Percentiles rank a stretch among this genome's conserved stretches.
Conservation (phyloP, 2,888 invertebrate species). For the Ophion obscuratus region DNA sequence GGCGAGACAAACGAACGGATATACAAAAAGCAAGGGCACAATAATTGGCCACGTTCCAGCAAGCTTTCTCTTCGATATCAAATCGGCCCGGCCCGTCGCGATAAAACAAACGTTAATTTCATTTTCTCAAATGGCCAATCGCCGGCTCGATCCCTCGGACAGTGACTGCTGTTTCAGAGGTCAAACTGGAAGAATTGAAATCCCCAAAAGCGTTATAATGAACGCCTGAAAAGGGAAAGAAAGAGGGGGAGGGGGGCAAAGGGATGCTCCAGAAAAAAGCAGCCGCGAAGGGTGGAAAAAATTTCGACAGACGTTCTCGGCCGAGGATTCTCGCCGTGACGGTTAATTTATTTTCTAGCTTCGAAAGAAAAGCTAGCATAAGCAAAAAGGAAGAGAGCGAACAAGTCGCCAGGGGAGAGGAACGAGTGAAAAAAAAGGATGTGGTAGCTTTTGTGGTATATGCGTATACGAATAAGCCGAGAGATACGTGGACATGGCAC, state of each 20-base stretch:
- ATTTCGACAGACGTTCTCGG: constrained; percentile 57
- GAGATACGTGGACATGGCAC: constrained; percentile 61
- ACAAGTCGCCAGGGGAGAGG: background rate
- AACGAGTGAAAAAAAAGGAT: constrained; percentile 39
- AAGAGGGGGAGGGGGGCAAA: background rate
- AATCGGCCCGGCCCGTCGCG: background rate
- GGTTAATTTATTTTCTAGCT: constrained; percentile 66
- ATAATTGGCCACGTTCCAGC: constrained; percentile 1
- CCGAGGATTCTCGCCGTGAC: constrained; percentile 56
- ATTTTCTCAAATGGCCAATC: constrained; percentile 16
- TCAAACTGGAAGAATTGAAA: constrained; percentile 53
- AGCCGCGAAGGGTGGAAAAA: constrained; percentile 23
- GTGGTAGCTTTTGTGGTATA: constrained; percentile 19
- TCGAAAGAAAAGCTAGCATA: constrained; percentile 41
- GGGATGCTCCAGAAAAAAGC: constrained; percentile 3
- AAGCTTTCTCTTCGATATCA: background rate
- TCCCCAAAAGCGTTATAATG: constrained; percentile 33
- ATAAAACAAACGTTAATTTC: constrained; percentile 19
- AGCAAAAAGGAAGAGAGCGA: constrained; percentile 18
- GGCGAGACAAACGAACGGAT: background rate
- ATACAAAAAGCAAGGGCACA: background rate
- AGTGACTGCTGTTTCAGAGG: constrained; percentile 19
- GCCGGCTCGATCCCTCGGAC: background rate
- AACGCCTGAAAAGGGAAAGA: background rate
- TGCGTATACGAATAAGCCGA: constrained; percentile 27